Base-by-base conservation (phyloP, 2,113 vertebrate species). In the Brachypodius melanocephalos region DNA sequence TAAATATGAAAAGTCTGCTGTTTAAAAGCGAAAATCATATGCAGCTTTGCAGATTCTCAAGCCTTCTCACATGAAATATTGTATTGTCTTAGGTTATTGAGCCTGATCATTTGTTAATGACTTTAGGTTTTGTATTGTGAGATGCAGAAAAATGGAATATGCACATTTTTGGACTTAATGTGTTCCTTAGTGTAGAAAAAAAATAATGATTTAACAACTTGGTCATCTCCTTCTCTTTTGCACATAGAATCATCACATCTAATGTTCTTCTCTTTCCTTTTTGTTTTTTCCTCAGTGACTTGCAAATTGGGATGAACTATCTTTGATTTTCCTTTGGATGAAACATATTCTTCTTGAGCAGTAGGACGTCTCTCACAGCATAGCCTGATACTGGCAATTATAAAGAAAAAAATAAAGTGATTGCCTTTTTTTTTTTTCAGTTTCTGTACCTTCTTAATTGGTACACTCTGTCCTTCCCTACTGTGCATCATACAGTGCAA, bases 361-460 rank as follows among this genome's bases (percentile, higher is more conserved):
- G 73, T 25, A 87, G n/a, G 77, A 45, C 25, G 34, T 61, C n/a
- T 55, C 17, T 59, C 18, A 28, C 21, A 38, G 12, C 1, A 0
- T 14, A 87, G 48, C 6, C 21, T 61, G 36, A 75, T 58, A 38
- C 38, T 61, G 43, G 36, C 28, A 91, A 82, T 87, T 89, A 80
- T 20, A 78, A 89, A 63, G 57, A 36, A 75, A 19, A 82, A 51
- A 78, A 66, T 45, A 26, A 85, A 75, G 9, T 19, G 12, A 52
- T 74, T 46, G 4, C 3, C 38, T 38, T 38, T 67, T 73, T 67
- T 73, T 71, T 48, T 76, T 63, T 48, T 54, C 3, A 0, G 20
- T 51, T 62, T 72, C n/a, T 77, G 12, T 86, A 46, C 26, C 18
- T 88, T 65, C 49, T 84, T 96, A 91, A 94, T 85, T 95, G 85